Base-by-base conservation (phyloP, 2,797 vertebrate species). In the Tauraco hartlaubi region DNA sequence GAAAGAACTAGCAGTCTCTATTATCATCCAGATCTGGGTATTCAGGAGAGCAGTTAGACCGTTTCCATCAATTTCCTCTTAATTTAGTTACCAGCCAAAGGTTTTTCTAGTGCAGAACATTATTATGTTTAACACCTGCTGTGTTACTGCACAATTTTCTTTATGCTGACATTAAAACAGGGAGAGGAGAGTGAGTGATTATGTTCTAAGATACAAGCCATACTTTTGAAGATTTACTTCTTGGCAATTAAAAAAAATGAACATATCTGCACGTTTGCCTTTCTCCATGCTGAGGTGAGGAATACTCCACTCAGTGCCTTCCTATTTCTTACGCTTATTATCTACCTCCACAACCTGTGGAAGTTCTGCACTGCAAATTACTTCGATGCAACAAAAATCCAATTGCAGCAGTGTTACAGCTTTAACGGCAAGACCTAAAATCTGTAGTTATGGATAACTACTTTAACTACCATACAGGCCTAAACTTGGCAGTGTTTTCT, bases 41-140 rank as follows among this genome's bases (percentile, higher is more conserved):
- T 88, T 90, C 76, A 51, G 37, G 67, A 92, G 25, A 94, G 64
- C 56, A 46, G 39, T 84, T 66, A 93, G 62, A 86, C 15, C 11
- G 68, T 90, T 90, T 81, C 64, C 54, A 88, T 91, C 76, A 85
- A 71, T 91, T 92, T 80, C 18, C 37, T 85, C 44, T 90, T 94
- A 92, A 95, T 94, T 95, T 93, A 93, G 73, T 88, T 90, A 92
- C 52, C 55, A 93, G 73, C 31, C 66, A 90, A 92, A 94, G 75
- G 29, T 81, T 92, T 90, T 93, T 69, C 85, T 86, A 73, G 85
- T 81, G 76, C 41, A 88, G 88, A 92, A 84, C 1, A 2, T 84
- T 94, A 83, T 88, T 86, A 93, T 73, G 66, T 66, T 88, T 96
- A 96, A 84, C 93, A 96, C 90, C 90, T 93, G 90, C 94, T 92